Base-by-base conservation (phyloP, 2,113 vertebrate genomes). In the Cavia aperea region DNA sequence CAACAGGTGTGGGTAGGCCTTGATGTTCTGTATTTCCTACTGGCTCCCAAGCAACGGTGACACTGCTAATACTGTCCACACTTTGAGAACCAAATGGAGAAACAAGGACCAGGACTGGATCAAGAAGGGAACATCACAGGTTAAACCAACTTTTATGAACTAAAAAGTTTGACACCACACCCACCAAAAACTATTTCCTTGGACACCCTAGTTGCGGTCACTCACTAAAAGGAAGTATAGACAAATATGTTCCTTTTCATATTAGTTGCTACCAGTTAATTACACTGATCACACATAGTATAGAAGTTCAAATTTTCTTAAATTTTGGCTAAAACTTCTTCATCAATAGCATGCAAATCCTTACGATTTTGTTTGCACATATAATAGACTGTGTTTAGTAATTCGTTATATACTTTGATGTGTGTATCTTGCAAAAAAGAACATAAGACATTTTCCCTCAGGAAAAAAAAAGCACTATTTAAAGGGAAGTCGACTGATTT, bases 251-350 rank as follows among this genome's bases (percentile, higher is more conserved):
- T 23, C 19, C 26, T 2, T 7, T 84, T 62, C n/a, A 6, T 39
- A 29, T 88, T 81, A 56, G 31, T 65, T 78, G 56, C 36, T 43
- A 73, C 24, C 46, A 65, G 26, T 21, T 82, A 63, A 10, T 33
- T 78, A 9, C 18, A 65, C 54, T 86, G 72, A 68, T 84, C n/a
- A 93, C 7, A 54, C 12, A 19, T 58, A 54, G 70, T 49, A 3
- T 56, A 82, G 18, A 81, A 78, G 60, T 46, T 39, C 56, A 95
- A 10, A 85, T 79, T 82, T 92, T 89, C 46, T 90, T n/a, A 88
- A 89, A 62, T 85, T 81, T 90, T 66, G 5, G 26, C 43, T 90
- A 66, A 92, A 88, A 89, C 43, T 86, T 18, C 81, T 46, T 81
- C 23, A 73, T 58, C 36, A 86, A 12, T 81, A 65, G 8, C 4